Conservation (phyloP, 2,113 vertebrate species). For the Riparia riparia region DNA sequence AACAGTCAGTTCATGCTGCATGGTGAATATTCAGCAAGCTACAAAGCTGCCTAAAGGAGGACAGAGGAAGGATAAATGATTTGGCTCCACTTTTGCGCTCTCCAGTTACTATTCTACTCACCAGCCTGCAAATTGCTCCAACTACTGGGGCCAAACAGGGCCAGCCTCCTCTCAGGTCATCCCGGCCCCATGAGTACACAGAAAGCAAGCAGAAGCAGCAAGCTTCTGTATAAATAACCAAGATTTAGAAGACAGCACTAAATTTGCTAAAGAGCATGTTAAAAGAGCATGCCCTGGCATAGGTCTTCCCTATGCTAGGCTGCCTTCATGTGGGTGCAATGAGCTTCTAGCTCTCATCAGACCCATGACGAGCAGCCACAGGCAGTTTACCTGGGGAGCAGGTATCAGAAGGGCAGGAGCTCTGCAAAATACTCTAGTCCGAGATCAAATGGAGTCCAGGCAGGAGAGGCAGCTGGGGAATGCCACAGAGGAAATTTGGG, state of each 20-base stretch:
- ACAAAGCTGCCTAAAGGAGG: constrained; percentile 6
- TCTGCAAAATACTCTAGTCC: not conserved
- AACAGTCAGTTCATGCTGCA: not conserved
- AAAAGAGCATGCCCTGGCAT: fast-evolving
- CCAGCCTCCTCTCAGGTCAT: not conserved
- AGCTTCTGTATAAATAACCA: not conserved
- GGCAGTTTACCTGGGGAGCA: not conserved
- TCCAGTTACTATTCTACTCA: not conserved
- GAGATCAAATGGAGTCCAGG: not conserved
- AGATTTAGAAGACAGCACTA: not conserved
- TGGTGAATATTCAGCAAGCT: not conserved
- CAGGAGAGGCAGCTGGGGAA: not conserved
- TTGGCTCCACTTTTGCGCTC: not conserved
- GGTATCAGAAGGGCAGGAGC: not conserved
- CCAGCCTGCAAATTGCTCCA: not conserved
- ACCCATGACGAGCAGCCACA: fast-evolving
- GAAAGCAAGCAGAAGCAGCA: not conserved
- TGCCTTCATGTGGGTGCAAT: not conserved
- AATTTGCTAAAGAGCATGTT: not conserved
- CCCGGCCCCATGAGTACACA: fast-evolving
- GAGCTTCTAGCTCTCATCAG: not conserved
- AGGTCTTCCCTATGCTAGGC: not conserved
- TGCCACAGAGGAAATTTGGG: not conserved
- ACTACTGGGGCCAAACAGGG: fast-evolving
- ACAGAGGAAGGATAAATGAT: not conserved